Conservation (phyloP, 2,797 vertebrate genomes). For the Anas capensis region DNA sequence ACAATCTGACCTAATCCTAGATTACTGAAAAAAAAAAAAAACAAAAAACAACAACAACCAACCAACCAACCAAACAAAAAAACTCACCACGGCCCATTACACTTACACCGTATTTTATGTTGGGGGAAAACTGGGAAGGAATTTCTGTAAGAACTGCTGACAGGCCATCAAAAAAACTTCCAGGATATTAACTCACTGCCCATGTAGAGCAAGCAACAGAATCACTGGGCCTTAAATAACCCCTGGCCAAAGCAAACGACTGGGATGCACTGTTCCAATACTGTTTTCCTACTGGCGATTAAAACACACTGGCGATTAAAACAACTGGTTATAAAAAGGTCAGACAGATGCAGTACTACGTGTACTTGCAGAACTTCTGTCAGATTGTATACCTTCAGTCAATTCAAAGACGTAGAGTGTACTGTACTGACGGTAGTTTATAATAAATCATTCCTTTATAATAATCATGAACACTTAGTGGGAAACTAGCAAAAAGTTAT, state of each 20-base stretch:
- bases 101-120: not conserved
- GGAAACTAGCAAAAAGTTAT: not conserved
- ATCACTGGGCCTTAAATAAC: not conserved
- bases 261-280: not conserved
- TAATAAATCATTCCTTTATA: not conserved
- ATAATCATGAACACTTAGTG: not conserved
- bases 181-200: not conserved
- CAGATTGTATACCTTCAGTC: not conserved
- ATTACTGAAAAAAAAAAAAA: not conserved
- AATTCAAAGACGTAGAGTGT: not conserved
- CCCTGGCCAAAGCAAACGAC: not conserved
- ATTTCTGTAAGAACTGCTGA: not conserved
- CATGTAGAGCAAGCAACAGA: not conserved
- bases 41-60: too few species aligned
- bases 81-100: not conserved
- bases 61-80: not conserved
- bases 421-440: not conserved
- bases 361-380: not conserved
- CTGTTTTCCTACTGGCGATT: accelerated
- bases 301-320: not conserved
- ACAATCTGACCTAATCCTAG: not conserved
- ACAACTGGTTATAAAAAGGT: not conserved
- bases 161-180: not conserved
- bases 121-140: not conserved
- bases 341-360: not conserved